Evolutionary conservation across 1,140 invertebrate genomes (phyloP), one percentile per base, ranked within the genome.

Genomic region (Hyles euphorbiae): DNA sequence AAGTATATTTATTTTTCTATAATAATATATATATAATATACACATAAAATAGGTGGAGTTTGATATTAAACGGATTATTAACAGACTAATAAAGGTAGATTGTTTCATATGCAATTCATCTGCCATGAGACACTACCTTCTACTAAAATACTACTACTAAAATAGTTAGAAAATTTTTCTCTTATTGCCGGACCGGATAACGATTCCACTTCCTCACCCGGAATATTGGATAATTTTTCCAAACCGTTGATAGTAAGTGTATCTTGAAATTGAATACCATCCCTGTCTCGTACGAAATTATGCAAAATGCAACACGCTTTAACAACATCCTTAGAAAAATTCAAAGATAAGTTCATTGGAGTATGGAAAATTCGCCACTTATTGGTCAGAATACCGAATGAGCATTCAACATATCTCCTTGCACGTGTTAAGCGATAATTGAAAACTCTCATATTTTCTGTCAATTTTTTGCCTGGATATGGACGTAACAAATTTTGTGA

Each of bases 321-420:
- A 43, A 80, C 64, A 46, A 85, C 81, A 63, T 63, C 67, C 22
- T 61, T 60, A 53, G 74, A 72, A 57, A 80, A 74, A 46, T 76
- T 68, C 9, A 61, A n/a, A 40, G 45, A 54, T 33, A 85, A 74
- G 67, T 85, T 73, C 7, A 83, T 44, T 34, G 81, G 74, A 58
- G 70, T 40, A 60, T 83, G 82, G 59, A 85, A 76, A 51, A 87
- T 77, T 56, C 78, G 58, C 79, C 78, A 85, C 66, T 81, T 84
- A 61, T 81, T 84, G 12, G 63, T 63, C 33, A 77, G 56, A 12
- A 78, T 76, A 9, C 74, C 69, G 53, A 76, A 74, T 9, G 71
- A 33, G 69, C 81, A 81, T 60, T 67, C 65, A 53, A 67, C 61
- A 54, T 63, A 63, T 40, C 58, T 34, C 22, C 57, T 57, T 3